A percentile compares a stretch with the other conserved stretches of the same genome.
Conservation (phyloP, 2,888 invertebrate genomes). For the Ectropis crepuscularia region DNA sequence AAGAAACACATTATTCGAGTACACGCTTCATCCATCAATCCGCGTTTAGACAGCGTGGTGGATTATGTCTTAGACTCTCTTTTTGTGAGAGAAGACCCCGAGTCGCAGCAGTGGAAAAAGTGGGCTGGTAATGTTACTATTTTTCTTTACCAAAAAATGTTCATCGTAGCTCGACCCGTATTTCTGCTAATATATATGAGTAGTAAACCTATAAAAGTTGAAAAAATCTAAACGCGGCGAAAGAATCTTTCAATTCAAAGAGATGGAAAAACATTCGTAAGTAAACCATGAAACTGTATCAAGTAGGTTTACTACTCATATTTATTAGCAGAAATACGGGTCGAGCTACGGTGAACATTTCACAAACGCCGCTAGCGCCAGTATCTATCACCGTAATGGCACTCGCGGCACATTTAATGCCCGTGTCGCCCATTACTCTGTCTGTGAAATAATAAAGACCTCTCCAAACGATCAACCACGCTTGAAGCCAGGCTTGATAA, state of each 20-base stretch:
- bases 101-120: too few species aligned
- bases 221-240: background rate
- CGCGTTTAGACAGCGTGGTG: too few species aligned
- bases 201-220: slow-evolving; percentile 32
- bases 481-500: background rate
- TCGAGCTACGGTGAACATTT: slow-evolving; percentile 29
- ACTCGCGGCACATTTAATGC: slow-evolving; percentile 31
- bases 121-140: too few species aligned
- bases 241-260: background rate
- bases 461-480: slow-evolving; percentile 11
- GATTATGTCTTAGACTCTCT: too few species aligned
- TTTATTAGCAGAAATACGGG: slow-evolving; percentile 35
- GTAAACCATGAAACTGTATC: slow-evolving; percentile 20
- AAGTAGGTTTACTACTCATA: slow-evolving; percentile 27
- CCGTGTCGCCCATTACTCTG: slow-evolving; percentile 32
- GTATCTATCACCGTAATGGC: slow-evolving; percentile 38
- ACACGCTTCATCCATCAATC: too few species aligned
- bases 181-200: slow-evolving; percentile 27
- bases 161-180: slow-evolving; percentile 34
- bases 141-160: too few species aligned
- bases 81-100: too few species aligned
- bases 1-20: too few species aligned
- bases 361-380: slow-evolving; percentile 37
- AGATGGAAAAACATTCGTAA: slow-evolving; percentile 8
- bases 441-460: slow-evolving; percentile 27